These are phyloP conservation scores for Acanthopleura granulata DNA, from an alignment of 2,888 invertebrate genomes.

Conservation along the genomic window DNA sequence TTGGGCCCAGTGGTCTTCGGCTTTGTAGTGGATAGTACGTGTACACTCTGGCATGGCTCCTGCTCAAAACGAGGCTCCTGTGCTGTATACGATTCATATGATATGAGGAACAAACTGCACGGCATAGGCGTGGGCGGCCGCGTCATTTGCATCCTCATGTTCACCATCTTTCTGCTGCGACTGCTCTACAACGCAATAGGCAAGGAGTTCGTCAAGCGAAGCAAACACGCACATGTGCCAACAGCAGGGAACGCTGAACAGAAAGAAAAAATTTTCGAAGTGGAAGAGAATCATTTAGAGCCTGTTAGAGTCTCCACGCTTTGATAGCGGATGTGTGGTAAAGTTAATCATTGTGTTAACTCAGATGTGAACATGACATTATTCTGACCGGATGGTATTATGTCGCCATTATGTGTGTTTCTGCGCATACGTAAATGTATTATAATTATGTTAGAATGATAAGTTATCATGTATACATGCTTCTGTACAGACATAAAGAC, in stretches of 20 bases:
- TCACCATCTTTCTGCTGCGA: not conserved
- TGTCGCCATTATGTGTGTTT: no score
- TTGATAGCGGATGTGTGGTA: slow-evolving; percentile 36
- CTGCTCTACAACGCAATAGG: not conserved
- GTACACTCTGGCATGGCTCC: not conserved
- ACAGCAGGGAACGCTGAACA: not conserved
- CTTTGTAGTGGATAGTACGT: not conserved
- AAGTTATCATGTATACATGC: no score
- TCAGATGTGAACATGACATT: no score
- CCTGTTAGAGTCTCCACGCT: not conserved
- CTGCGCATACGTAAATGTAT: no score
- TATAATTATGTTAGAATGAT: no score
- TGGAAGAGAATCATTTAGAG: not conserved
- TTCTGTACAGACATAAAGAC: no score
- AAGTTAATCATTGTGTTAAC: no score
- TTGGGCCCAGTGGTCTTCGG: slow-evolving; percentile 8
- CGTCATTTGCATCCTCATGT: not conserved
- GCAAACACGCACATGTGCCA: not conserved
- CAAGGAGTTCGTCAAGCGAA: not conserved
- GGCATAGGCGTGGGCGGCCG: not conserved
- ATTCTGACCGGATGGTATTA: no score
- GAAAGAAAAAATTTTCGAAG: not conserved
- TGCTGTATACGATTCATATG: not conserved
- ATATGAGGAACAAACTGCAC: not conserved
- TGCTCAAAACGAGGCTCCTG: slow-evolving; percentile 14